These are phyloP conservation scores for Polyommatus icarus DNA, from an alignment of 2,888 invertebrate genomes.

Conservation along the genomic window DNA sequence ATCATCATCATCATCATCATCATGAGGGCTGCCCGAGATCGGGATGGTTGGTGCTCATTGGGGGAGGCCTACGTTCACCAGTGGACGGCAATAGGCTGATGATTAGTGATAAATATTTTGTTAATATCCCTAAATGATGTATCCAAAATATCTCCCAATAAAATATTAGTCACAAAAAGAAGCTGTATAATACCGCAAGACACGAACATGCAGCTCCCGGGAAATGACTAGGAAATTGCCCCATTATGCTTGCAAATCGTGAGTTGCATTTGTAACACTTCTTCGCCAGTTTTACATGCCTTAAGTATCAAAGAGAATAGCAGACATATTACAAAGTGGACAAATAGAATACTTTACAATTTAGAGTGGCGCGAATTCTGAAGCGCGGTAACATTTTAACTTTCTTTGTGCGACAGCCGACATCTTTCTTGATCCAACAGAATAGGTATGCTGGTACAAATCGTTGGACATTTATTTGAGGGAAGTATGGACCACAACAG, in stretches of 20 bases:
- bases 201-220: constrained; percentile 67
- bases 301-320: constrained; percentile 49
- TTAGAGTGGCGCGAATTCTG: not conserved
- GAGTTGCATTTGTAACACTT: constrained; percentile 76
- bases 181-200: constrained; percentile 58
- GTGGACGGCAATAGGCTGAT: too few species aligned
- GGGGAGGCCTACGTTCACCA: too few species aligned
- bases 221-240: constrained; percentile 77
- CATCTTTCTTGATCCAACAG: constrained; percentile 17
- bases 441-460: constrained; percentile 10
- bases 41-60: too few species aligned
- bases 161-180: constrained; percentile 52
- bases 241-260: constrained; percentile 75
- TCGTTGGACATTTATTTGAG: not conserved
- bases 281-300: constrained; percentile 69
- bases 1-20: too few species aligned
- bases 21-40: too few species aligned
- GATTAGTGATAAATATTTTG: not conserved
- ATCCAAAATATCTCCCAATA: constrained; percentile 49
- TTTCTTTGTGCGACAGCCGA: not conserved
- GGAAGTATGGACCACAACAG: not conserved
- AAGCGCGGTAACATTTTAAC: constrained; percentile 18
- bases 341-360: constrained; percentile 28
- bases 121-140: not conserved
- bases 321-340: constrained; percentile 39